Evolutionary conservation across 2,888 invertebrate species (phyloP).

Genomic region (Diadegma fenestrale): DNA sequence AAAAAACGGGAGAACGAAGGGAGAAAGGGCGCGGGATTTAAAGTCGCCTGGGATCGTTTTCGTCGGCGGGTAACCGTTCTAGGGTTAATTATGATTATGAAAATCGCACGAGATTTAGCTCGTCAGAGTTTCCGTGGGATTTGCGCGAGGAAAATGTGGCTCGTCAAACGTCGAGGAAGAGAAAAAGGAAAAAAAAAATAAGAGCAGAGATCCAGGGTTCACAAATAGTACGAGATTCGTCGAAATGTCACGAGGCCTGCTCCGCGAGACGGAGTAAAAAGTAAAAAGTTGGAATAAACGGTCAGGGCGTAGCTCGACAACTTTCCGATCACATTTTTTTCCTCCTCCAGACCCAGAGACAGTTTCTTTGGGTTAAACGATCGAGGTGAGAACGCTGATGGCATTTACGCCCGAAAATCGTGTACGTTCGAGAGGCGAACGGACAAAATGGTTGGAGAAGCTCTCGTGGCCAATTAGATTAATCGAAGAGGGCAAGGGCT

Average conservation of each 20-base stretch:
- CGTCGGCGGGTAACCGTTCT: too few species aligned
- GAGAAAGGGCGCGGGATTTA: too few species aligned
- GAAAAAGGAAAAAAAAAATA: not conserved
- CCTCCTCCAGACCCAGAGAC: not conserved
- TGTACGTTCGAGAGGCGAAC: conserved; percentile 15
- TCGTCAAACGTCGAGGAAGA: not conserved
- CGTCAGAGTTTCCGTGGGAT: not conserved
- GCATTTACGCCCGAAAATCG: conserved; percentile 6
- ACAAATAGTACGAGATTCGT: conserved; percentile 29
- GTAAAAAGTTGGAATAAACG: not conserved
- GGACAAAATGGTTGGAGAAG: conserved; percentile 29
- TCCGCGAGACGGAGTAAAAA: not conserved
- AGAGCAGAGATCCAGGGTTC: not conserved
- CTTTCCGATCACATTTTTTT: conserved; percentile 2
- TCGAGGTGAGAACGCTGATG: conserved; percentile 9
- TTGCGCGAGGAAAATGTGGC: not conserved
- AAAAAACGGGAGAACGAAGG: too few species aligned
- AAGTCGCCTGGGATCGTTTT: too few species aligned
- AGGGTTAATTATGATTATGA: not conserved
- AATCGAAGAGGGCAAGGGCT: conserved; percentile 34
- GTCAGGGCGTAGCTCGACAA: conserved; percentile 37
- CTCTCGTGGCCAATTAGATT: conserved; percentile 56
- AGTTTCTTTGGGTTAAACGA: conserved; percentile 2
- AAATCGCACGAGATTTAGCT: not conserved
- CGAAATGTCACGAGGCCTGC: conserved; percentile 18